Evolutionary conservation across 2,888 invertebrate species (phyloP), one percentile per base, ranked within the genome.

Genomic region (Stramonita haemastoma): DNA sequence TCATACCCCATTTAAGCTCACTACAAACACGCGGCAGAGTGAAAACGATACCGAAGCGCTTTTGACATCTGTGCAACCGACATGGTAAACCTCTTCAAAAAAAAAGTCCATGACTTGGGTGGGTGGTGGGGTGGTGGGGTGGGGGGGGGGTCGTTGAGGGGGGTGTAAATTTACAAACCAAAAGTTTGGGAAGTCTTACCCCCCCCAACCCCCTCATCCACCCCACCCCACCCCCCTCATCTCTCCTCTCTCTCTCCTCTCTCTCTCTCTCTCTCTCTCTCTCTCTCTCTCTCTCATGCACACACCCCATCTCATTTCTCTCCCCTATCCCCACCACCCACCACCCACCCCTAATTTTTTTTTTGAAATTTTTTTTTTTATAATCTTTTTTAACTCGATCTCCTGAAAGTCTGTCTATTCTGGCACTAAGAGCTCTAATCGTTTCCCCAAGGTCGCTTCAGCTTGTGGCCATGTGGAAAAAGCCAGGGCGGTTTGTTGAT

Each of bases 1-100:
- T 86, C 86, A 86, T 32, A 57, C 29, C 86, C 86, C 86, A 86
- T 86, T 86, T 86, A 57, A 46, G 86, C 66, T n/a, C 86, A 66
- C 86, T 56, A 86, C 86, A 86, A 86, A 86, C 86, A 86, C 34
- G 57, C 11, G 22, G 34, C 57, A 22, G 4, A 66, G 34, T 60
- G 56, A 32, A 86, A 86, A 66, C 19, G 66, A 86, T 29, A 29
- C 86, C 4, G n/a, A 60, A 66, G 29, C 86, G 46, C 29, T 32
- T 66, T 66, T 34, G 32, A 86, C 86, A 66, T 86, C 86, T 86
- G 60, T 56, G 86, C 66, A 60, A 60, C 66, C 66, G 66, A 86
- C 32, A 1, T 86, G 86, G 60, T 66, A 86, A 85, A 86, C n/a
- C 66, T 17, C 56, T 32, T 86, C 86, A 60, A n/a, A n/a, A n/a